A percentile compares a stretch with the other conserved stretches of the same genome.
Evolutionary conservation across 2,113 vertebrate genomes (phyloP).

Genomic region (Amblyopsis rosae): DNA sequence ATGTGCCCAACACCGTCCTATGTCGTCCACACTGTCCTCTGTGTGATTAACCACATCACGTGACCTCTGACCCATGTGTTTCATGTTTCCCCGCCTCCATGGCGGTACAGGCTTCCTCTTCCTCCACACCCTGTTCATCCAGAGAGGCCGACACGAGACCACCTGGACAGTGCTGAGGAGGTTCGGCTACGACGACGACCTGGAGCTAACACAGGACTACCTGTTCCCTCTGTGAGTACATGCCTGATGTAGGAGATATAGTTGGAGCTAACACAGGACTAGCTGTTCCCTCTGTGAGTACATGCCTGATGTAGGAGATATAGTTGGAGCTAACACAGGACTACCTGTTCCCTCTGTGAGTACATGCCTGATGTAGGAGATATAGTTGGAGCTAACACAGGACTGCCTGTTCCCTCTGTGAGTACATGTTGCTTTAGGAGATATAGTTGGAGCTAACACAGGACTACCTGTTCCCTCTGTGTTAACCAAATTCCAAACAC

Average conservation of each 20-base stretch:
- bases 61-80: neutral
- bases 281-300: constrained; percentile 89
- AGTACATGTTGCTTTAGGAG: constrained; percentile 40
- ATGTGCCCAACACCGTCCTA: neutral
- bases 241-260: too few relatives aligned
- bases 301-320: constrained; percentile 76
- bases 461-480: constrained; percentile 95
- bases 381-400: constrained; percentile 85
- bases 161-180: constrained; percentile 96
- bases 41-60: neutral
- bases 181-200: constrained; percentile 95
- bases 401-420: constrained; percentile 95
- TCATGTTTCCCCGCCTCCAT: neutral
- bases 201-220: constrained; percentile 95
- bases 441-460: constrained; percentile 85
- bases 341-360: constrained; percentile 91
- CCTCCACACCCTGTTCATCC: constrained; percentile 97
- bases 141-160: constrained; percentile 96
- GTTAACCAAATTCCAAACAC: constrained; percentile 8
- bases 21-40: neutral
- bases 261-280: constrained; percentile 92
- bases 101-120: constrained; percentile 90
- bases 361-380: too few relatives aligned
- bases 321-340: constrained; percentile 90
- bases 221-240: constrained; percentile 86